A percentile compares a stretch with the other conserved stretches of the same genome.
Evolutionary conservation across 1,140 invertebrate genomes (phyloP).

Genomic region (Acromyrmex charruanus): DNA sequence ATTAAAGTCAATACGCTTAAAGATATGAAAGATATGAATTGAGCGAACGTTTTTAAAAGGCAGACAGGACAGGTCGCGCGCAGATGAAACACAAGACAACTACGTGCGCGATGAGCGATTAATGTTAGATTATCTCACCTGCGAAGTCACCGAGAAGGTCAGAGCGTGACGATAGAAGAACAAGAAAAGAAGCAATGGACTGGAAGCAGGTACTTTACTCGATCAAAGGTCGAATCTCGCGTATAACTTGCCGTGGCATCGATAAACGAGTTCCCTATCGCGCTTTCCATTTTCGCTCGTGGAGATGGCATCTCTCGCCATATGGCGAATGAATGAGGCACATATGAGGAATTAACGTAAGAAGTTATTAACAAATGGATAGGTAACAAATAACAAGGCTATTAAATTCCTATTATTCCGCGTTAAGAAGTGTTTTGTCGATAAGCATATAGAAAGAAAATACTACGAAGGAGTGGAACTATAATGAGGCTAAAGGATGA

Average conservation of each 20-base stretch:
- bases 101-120: conserved; percentile 30
- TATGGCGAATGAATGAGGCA: conserved; percentile 35
- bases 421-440: background rate
- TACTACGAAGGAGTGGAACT: background rate
- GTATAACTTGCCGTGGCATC: conserved; percentile 38
- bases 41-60: background rate
- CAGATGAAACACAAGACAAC: background rate
- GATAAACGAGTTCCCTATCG: conserved; percentile 49
- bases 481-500: background rate
- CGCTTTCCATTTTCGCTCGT: conserved; percentile 49
- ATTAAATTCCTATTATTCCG: conserved; percentile 10
- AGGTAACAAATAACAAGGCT: conserved; percentile 37
- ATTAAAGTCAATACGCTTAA: background rate
- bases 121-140: conserved; percentile 66
- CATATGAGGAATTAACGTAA: conserved; percentile 29
- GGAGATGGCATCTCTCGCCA: conserved; percentile 29
- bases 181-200: conserved; percentile 50
- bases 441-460: conserved; percentile 17
- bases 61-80: background rate
- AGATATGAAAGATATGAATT: background rate
- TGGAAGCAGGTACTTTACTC: conserved; percentile 41
- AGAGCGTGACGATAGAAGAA: conserved; percentile 44
- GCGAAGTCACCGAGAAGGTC: conserved; percentile 70
- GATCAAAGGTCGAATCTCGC: conserved; percentile 54
- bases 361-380: conserved; percentile 31